Conservation (phyloP, 2,888 invertebrate species). For the Leptothorax acervorum region DNA sequence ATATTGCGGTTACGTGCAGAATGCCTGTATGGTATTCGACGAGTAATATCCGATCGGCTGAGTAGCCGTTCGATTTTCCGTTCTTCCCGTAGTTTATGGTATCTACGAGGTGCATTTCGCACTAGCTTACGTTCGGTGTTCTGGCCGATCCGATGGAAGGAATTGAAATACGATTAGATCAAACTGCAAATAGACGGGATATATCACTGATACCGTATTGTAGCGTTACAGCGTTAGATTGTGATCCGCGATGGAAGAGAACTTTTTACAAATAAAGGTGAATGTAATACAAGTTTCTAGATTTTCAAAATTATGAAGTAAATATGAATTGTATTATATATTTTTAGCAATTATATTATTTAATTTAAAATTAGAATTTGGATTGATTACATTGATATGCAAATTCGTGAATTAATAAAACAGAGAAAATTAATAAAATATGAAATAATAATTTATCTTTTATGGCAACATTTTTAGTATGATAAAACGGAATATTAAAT, state of each 20-base stretch:
- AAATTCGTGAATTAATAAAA: not conserved
- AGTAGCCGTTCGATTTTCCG: slow-evolving; percentile 47
- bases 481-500: not conserved
- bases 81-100: slow-evolving; percentile 43
- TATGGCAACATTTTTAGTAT: not conserved
- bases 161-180: slow-evolving; percentile 56
- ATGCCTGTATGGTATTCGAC: slow-evolving; percentile 18
- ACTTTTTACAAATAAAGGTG: slow-evolving; percentile 9
- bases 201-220: slow-evolving; percentile 47
- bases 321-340: not conserved
- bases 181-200: slow-evolving; percentile 46
- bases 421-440: not conserved
- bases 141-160: slow-evolving; percentile 43
- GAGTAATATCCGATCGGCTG: slow-evolving; percentile 37
- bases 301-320: slow-evolving; percentile 20
- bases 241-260: slow-evolving; percentile 10
- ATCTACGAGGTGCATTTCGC: slow-evolving; percentile 53
- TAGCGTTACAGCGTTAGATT: slow-evolving; percentile 11
- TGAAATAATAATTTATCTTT: not conserved
- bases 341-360: slow-evolving; percentile 20
- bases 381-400: not conserved
- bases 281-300: not conserved
- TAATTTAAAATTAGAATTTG: not conserved
- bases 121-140: slow-evolving; percentile 40
- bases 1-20: slow-evolving; percentile 12